Evolutionary conservation across 1,140 invertebrate genomes (phyloP).

Genomic region (Helicoverpa armigera): DNA sequence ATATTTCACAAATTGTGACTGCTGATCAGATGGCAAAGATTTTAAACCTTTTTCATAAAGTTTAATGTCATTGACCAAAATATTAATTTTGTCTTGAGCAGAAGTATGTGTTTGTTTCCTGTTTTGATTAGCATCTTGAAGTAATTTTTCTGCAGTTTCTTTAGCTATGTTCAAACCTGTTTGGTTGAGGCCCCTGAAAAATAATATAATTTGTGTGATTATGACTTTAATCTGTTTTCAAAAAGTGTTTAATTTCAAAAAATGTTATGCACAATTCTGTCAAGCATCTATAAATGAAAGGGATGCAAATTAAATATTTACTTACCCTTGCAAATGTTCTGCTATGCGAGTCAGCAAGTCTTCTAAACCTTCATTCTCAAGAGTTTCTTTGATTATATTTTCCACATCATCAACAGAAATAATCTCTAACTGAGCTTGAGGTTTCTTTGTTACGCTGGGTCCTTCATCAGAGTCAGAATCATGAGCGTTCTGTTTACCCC

Average conservation of each 20-base stretch:
- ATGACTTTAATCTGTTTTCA: no score
- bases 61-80: conserved; percentile 91
- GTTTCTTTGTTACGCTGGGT: conserved; percentile 74
- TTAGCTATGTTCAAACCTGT: conserved; percentile 89
- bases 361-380: conserved; percentile 89
- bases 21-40: conserved; percentile 87
- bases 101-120: conserved; percentile 92
- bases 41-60: conserved; percentile 96
- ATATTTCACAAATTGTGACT: conserved; percentile 92
- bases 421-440: conserved; percentile 87
- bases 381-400: conserved; percentile 88
- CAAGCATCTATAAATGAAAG: neutral
- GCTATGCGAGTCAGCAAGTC: conserved; percentile 88
- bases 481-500: conserved; percentile 82
- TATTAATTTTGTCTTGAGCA: conserved; percentile 93
- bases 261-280: no score
- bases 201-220: conserved; percentile 39
- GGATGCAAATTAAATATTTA: conserved; percentile 57
- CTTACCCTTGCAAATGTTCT: conserved; percentile 87
- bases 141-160: conserved; percentile 90
- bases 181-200: conserved; percentile 86
- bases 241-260: no score
- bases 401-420: conserved; percentile 90
- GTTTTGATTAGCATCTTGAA: conserved; percentile 89
- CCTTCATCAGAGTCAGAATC: conserved; percentile 90